Percentiles rank a stretch among this genome's conserved stretches.
phyloP scores from a whole-genome alignment of 1,140 invertebrate genomes.

The Habropoda laboriosa region DNA sequence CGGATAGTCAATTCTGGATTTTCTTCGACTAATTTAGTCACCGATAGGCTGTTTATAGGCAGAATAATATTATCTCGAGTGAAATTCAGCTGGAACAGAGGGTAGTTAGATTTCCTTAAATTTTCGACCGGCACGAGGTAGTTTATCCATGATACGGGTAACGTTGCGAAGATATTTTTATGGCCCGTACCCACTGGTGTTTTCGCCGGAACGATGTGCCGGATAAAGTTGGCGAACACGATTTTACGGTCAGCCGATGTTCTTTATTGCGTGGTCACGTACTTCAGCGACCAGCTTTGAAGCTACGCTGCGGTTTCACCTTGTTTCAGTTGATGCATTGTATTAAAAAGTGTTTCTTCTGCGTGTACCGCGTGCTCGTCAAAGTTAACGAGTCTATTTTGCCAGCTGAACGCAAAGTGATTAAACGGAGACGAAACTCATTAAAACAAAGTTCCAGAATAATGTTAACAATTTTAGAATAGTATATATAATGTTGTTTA shows the following conservation, averaged over 20 bases:
- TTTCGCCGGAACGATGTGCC: background rate
- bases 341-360: background rate
- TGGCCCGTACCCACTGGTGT: conserved; percentile 2
- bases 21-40: too few relatives aligned
- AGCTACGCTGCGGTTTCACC: conserved; percentile 42
- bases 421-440: too few relatives aligned
- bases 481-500: too few relatives aligned
- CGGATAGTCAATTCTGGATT: too few relatives aligned
- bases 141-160: conserved; percentile 1
- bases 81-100: background rate
- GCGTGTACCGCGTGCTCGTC: background rate
- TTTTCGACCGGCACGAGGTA: conserved; percentile 1
- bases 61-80: background rate
- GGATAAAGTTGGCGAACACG: conserved; percentile 50
- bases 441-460: too few relatives aligned
- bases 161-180: conserved; percentile 12
- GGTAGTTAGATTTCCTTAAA: background rate
- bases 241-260: conserved; percentile 49
- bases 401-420: conserved; percentile 7
- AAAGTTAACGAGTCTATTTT: conserved; percentile 30
- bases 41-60: too few relatives aligned
- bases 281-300: conserved; percentile 56
- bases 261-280: conserved; percentile 62
- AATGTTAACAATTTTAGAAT: too few relatives aligned
- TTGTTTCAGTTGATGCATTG: conserved; percentile 30